Evolutionary conservation across 2,113 vertebrate species (phyloP).

Genomic region (Hypocryptadius cinnamomeus): DNA sequence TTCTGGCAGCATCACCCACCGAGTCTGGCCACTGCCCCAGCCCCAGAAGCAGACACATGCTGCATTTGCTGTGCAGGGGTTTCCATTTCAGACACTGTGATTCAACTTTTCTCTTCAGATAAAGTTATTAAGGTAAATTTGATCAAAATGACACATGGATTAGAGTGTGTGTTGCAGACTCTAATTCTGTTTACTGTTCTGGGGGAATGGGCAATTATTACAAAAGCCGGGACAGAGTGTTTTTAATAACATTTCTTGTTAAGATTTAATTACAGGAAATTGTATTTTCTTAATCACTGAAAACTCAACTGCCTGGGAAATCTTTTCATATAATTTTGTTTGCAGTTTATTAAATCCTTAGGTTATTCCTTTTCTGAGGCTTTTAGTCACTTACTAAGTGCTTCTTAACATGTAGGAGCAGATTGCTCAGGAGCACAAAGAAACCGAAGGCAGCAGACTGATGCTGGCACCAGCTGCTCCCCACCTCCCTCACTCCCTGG

Average conservation of each 20-base stretch:
- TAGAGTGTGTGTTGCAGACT: constrained; percentile 68
- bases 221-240: constrained; percentile 76
- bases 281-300: constrained; percentile 83
- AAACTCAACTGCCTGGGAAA: constrained; percentile 75
- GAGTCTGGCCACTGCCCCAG: background rate
- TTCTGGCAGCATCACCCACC: background rate
- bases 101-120: constrained; percentile 62
- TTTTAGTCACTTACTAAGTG: constrained; percentile 69
- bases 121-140: constrained; percentile 78
- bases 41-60: background rate
- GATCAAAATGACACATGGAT: constrained; percentile 77
- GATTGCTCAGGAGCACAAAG: background rate
- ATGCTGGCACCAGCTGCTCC: background rate
- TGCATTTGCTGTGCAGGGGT: background rate
- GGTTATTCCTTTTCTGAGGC: constrained; percentile 73
- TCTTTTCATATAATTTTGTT: constrained; percentile 75
- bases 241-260: constrained; percentile 84
- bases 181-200: constrained; percentile 82
- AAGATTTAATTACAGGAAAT: constrained; percentile 84
- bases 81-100: constrained; percentile 8
- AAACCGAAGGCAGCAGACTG: background rate
- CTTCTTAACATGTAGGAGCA: constrained; percentile 61
- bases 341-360: constrained; percentile 80
- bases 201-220: constrained; percentile 76
- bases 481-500: background rate